Evolutionary conservation across 2,797 vertebrate species (phyloP).

Genomic region (Ctenopoma multispine): DNA sequence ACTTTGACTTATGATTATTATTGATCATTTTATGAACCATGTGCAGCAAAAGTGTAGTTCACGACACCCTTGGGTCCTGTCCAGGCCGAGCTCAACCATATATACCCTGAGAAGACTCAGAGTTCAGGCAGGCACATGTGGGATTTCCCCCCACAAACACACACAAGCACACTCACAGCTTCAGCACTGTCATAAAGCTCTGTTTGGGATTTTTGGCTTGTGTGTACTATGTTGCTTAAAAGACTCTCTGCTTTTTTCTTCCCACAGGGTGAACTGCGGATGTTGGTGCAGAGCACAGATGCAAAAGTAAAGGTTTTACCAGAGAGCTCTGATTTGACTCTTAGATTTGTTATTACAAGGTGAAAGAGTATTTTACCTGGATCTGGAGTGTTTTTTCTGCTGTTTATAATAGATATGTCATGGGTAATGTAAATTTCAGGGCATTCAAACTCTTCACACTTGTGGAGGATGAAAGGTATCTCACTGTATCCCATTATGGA

Average conservation of each 20-base stretch:
- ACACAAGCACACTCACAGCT: constrained; percentile 30
- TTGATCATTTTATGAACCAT: constrained; percentile 80
- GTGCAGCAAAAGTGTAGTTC: constrained; percentile 68
- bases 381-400: neutral
- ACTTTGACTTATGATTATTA: constrained; percentile 80
- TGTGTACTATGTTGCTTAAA: constrained; percentile 57
- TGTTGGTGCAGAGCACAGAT: constrained; percentile 8
- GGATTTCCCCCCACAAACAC: constrained; percentile 38
- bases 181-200: constrained; percentile 53
- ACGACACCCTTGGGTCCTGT: constrained; percentile 73
- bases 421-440: too few species aligned
- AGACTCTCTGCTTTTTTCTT: constrained; percentile 38
- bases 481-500: too few species aligned
- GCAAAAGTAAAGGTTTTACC: constrained; percentile 24
- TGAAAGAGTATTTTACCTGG: constrained; percentile 1
- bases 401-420: too few species aligned
- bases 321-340: constrained; percentile 33
- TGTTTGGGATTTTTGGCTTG: constrained; percentile 56
- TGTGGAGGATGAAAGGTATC: too few species aligned
- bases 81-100: constrained; percentile 36
- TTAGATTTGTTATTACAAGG: constrained; percentile 24
- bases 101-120: constrained; percentile 56
- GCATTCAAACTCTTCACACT: too few species aligned
- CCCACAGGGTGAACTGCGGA: constrained; percentile 15
- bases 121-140: constrained; percentile 64